A percentile compares a stretch with the other conserved stretches of the same genome.
Conservation (phyloP, 2,888 invertebrate genomes). For the Heterodera filipjevi region DNA sequence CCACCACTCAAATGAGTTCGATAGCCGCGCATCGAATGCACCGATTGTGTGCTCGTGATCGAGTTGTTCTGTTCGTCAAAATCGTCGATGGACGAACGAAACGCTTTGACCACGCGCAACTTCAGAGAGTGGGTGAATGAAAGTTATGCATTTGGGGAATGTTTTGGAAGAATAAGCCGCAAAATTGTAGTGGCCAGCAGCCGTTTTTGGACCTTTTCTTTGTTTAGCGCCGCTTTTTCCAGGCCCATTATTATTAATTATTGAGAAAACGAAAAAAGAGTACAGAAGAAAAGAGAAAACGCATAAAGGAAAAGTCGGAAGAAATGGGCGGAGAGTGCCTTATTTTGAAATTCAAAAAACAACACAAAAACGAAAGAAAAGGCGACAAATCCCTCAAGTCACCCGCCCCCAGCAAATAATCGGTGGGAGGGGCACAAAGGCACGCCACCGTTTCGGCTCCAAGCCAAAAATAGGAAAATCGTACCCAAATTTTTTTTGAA, state of each 20-base stretch:
- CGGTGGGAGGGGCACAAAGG: too few species aligned
- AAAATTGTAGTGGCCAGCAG: conserved; percentile 20
- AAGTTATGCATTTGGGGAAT: conserved; percentile 2
- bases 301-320: not conserved
- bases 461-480: too few species aligned
- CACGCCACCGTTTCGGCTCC: too few species aligned
- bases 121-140: conserved; percentile 66
- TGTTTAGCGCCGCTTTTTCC: conserved; percentile 15
- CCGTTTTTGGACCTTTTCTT: conserved; percentile 7
- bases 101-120: conserved; percentile 99
- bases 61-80: conserved; percentile 92
- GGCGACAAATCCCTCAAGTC: too few species aligned
- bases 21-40: conserved; percentile 67
- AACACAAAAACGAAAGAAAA: not conserved
- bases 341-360: not conserved
- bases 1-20: conserved; percentile 16
- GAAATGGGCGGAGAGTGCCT: not conserved
- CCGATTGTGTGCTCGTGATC: conserved; percentile 92
- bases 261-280: conserved; percentile 4
- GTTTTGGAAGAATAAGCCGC: not conserved
- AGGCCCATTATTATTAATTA: not conserved
- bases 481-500: too few species aligned
- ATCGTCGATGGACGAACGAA: conserved; percentile 98
- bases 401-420: too few species aligned
- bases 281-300: not conserved